Evolutionary conservation across 2,888 invertebrate species (phyloP).

Genomic region (Panorpa germanica): DNA sequence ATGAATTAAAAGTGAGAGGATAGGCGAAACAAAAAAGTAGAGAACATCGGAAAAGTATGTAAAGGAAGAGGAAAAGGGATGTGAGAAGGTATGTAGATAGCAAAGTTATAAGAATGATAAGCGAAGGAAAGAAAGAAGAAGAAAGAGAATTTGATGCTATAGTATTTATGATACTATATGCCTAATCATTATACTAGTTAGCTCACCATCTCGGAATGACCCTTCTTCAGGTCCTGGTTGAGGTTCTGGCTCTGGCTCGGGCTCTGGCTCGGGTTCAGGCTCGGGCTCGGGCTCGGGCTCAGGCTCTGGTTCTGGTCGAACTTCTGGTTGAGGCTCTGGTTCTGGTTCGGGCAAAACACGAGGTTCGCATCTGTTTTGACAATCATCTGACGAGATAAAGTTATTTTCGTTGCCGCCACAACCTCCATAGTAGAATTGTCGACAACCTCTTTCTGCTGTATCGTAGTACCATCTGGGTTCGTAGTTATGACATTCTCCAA

Average conservation of each 20-base stretch:
- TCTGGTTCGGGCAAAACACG: conserved; percentile 24
- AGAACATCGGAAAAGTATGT: too few species aligned
- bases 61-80: too few species aligned
- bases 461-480: conserved; percentile 69
- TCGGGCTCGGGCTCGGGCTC: background rate
- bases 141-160: too few species aligned
- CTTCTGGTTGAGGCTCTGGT: conserved; percentile 15
- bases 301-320: conserved; percentile 10
- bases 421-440: conserved; percentile 75
- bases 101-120: too few species aligned
- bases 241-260: conserved; percentile 7
- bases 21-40: too few species aligned
- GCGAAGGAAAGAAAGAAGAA: too few species aligned
- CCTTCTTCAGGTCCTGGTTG: conserved; percentile 5
- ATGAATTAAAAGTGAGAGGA: too few species aligned
- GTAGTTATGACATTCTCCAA: conserved; percentile 63
- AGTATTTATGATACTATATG: too few species aligned
- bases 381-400: conserved; percentile 48
- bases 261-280: conserved; percentile 1
- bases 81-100: too few species aligned
- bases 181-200: too few species aligned
- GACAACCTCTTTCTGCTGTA: conserved; percentile 49
- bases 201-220: too few species aligned
- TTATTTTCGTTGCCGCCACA: conserved; percentile 86
- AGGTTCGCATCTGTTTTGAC: conserved; percentile 40